phyloP scores from a whole-genome alignment of 2,888 invertebrate species.

The Hesperia comma region DNA sequence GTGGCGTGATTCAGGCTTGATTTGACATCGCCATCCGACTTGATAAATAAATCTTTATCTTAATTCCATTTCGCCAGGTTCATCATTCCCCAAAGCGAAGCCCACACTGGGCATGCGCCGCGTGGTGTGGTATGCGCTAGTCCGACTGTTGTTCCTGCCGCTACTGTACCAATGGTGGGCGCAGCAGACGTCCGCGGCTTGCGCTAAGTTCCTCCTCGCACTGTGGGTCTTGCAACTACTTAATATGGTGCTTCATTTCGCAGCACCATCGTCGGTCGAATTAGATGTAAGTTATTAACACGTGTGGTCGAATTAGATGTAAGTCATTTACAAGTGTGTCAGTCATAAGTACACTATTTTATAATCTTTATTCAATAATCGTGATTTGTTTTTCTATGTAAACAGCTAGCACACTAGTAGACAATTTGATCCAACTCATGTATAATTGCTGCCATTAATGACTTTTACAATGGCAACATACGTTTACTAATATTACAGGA shows the following conservation, averaged over 20 bases:
- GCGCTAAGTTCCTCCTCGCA: slow-evolving; percentile 89
- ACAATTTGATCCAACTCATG: too few relatives aligned
- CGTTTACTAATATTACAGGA: too few relatives aligned
- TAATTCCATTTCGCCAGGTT: slow-evolving; percentile 79
- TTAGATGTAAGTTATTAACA: slow-evolving; percentile 81
- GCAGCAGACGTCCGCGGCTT: slow-evolving; percentile 91
- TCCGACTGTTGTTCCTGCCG: slow-evolving; percentile 93
- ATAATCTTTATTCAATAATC: too few relatives aligned
- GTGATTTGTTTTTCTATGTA: too few relatives aligned
- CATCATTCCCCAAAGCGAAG: slow-evolving; percentile 97
- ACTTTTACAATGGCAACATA: too few relatives aligned
- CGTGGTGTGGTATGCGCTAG: slow-evolving; percentile 92
- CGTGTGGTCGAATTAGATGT: too few relatives aligned
- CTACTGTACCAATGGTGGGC: slow-evolving; percentile 95
- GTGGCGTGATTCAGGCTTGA: too few relatives aligned
- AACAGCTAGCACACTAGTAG: too few relatives aligned
- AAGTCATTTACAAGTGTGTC: too few relatives aligned
- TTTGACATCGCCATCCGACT: too few relatives aligned
- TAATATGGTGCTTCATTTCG: slow-evolving; percentile 84
- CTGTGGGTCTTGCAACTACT: slow-evolving; percentile 90
- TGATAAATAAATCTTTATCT: not conserved
- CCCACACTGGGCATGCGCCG: slow-evolving; percentile 95
- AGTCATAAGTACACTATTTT: too few relatives aligned
- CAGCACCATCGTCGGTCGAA: slow-evolving; percentile 68
- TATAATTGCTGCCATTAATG: too few relatives aligned